Evolutionary conservation across 1,140 invertebrate genomes (phyloP).

Genomic region (Pemphigus obesinymphae): DNA sequence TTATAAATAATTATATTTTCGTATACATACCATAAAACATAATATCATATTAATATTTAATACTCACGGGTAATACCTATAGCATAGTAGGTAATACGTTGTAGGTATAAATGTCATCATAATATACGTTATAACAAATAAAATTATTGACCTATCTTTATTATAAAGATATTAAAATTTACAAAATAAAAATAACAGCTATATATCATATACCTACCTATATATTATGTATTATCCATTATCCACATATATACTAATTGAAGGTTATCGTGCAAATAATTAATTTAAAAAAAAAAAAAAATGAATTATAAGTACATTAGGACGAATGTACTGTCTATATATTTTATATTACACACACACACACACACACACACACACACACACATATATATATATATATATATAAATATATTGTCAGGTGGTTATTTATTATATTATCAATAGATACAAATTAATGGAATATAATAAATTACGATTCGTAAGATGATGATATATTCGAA

Average conservation of each 20-base stretch:
- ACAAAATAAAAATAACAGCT: not conserved
- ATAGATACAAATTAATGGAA: not conserved
- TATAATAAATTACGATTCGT: not conserved
- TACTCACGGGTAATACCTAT: not conserved
- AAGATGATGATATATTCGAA: no score
- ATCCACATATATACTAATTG: not conserved
- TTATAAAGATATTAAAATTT: not conserved
- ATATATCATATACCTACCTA: no score
- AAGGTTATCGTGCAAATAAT: not conserved
- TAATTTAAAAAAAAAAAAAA: not conserved
- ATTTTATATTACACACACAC: no score
- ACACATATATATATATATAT: no score
- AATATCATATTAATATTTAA: no score
- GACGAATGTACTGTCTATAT: no score
- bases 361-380: no score
- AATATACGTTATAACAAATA: slow-evolving; percentile 4
- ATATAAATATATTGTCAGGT: not conserved
- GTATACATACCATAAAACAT: not conserved
- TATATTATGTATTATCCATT: no score
- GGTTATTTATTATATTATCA: not conserved
- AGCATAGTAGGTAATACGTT: no score
- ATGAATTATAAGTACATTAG: not conserved
- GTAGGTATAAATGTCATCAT: no score
- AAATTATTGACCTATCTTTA: not conserved
- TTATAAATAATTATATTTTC: not conserved